phyloP scores from a whole-genome alignment of 2,797 vertebrate species.

The Lerista edwardsae region DNA sequence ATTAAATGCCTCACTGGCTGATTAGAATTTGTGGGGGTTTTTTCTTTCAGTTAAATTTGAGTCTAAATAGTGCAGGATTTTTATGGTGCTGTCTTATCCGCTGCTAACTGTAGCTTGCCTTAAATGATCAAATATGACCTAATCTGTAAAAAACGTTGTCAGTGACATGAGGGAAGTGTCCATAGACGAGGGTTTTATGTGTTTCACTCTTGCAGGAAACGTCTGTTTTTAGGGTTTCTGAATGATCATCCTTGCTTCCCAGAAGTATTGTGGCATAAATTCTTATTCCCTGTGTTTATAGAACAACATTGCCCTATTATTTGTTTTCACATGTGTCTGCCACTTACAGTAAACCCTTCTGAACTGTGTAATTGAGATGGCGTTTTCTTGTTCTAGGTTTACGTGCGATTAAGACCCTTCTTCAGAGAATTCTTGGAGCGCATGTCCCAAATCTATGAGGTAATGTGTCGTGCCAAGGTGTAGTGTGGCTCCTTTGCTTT shows the following conservation, averaged over 20 bases:
- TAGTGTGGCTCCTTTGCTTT: not conserved
- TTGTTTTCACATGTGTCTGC: not conserved
- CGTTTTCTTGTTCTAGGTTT: slow-evolving; percentile 83
- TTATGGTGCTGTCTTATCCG: not conserved
- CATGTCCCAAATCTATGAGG: slow-evolving; percentile 99
- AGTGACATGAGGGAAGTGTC: not conserved
- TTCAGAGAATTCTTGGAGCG: slow-evolving; percentile 98
- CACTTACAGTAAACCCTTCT: not conserved
- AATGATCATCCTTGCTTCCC: not conserved
- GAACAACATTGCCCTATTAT: not conserved
- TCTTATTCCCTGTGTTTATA: slow-evolving; percentile 1
- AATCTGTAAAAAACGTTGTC: not conserved
- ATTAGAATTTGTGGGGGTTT: not conserved
- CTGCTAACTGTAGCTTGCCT: not conserved
- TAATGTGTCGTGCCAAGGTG: slow-evolving; percentile 59
- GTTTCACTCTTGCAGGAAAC: not conserved
- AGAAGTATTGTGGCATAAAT: not conserved
- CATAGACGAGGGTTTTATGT: not conserved
- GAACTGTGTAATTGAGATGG: not conserved
- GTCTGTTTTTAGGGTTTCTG: not conserved
- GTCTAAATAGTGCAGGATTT: not conserved
- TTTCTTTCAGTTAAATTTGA: not conserved
- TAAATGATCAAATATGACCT: not conserved
- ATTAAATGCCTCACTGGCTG: not conserved
- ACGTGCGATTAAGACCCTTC: slow-evolving; percentile 96